These are phyloP conservation scores for Pseudopodoces humilis DNA, from an alignment of 2,113 vertebrate genomes.

Conservation along the genomic window DNA sequence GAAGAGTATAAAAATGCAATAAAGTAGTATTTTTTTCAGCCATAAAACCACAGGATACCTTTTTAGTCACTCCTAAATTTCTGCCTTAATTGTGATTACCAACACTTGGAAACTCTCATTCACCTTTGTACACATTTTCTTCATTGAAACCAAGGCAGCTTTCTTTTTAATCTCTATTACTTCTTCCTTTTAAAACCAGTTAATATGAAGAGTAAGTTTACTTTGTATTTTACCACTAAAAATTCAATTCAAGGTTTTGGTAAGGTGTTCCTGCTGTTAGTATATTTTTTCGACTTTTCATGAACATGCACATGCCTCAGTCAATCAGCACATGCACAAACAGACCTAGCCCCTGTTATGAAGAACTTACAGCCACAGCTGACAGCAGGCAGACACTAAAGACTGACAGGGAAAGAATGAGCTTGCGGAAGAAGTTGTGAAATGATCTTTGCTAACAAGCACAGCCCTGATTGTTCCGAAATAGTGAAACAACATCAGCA, in stretches of 20 bases:
- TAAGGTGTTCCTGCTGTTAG: background rate
- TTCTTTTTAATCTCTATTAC: background rate
- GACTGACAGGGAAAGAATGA: background rate
- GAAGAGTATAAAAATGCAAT: background rate
- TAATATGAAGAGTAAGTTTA: background rate
- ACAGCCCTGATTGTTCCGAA: background rate
- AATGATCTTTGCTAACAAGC: background rate
- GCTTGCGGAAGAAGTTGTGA: background rate
- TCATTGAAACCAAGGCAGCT: background rate
- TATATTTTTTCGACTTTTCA: background rate
- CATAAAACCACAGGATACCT: background rate
- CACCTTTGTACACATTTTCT: background rate
- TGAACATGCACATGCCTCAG: background rate
- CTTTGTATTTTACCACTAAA: background rate
- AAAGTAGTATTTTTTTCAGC: background rate
- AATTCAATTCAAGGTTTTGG: background rate
- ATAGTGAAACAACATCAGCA: background rate
- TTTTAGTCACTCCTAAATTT: background rate
- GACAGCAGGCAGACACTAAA: background rate
- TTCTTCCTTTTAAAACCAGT: background rate
- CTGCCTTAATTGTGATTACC: background rate
- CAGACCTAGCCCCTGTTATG: rapidly evolving
- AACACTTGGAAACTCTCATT: background rate
- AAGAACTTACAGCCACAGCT: background rate
- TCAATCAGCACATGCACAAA: background rate